Percentiles rank a stretch among this genome's conserved stretches.
Conservation (phyloP, 2,113 vertebrate genomes). For the Protobothrops mucrosquamatus region DNA sequence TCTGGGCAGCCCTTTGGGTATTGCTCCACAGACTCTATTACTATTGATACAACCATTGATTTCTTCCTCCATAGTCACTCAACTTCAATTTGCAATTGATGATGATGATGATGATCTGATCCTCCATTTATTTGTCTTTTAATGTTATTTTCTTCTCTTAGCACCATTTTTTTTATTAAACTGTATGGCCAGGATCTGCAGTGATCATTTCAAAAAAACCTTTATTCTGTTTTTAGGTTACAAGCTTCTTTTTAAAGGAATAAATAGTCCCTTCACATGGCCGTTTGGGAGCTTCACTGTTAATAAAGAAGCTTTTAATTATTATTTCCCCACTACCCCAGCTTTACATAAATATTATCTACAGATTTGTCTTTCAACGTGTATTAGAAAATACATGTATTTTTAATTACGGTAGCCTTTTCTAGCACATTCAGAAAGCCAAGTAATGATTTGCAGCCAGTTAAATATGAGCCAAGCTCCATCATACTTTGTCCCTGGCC, state of each 20-base stretch:
- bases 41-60: too few species aligned
- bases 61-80: too few species aligned
- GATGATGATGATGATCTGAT: neutral
- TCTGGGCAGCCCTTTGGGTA: too few species aligned
- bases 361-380: neutral
- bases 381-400: neutral
- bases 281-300: neutral
- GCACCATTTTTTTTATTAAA: neutral
- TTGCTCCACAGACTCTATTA: too few species aligned
- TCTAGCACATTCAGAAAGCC: neutral
- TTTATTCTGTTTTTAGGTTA: neutral
- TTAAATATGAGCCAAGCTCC: neutral
- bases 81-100: too few species aligned
- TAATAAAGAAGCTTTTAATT: neutral
- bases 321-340: neutral
- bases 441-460: neutral
- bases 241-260: neutral
- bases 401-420: neutral
- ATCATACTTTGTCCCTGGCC: neutral
- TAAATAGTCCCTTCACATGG: neutral
- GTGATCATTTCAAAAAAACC: neutral
- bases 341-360: neutral
- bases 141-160: neutral
- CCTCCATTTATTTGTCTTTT: neutral
- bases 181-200: neutral